Percentiles rank a stretch among this genome's conserved stretches.
phyloP scores from a whole-genome alignment of 1,140 invertebrate species.

The Battus philenor region DNA sequence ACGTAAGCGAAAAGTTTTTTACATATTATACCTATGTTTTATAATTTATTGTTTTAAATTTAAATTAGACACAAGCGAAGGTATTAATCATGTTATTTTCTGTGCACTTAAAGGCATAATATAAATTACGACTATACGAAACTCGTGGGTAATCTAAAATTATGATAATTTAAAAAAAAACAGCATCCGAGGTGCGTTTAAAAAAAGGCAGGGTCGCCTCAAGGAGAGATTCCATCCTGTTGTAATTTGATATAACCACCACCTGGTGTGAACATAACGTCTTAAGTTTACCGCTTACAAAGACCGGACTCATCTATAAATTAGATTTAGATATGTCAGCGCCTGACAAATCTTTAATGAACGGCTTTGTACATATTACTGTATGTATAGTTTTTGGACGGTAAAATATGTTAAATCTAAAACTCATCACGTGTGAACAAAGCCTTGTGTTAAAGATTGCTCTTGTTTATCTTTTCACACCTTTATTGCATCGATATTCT shows the following conservation, averaged over 20 bases:
- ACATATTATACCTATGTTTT: too few relatives aligned
- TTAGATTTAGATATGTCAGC: slow-evolving; percentile 41
- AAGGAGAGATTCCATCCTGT: slow-evolving; percentile 18
- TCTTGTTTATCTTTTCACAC: too few relatives aligned
- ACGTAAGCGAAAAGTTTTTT: too few relatives aligned
- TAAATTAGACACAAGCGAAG: too few relatives aligned
- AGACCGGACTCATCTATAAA: slow-evolving; percentile 48
- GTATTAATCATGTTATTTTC: too few relatives aligned
- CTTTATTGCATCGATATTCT: too few relatives aligned
- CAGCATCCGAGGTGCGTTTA: not conserved
- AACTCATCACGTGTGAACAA: too few relatives aligned
- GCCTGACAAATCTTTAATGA: slow-evolving; percentile 30
- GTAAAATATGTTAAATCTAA: too few relatives aligned
- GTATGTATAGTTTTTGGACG: not conserved
- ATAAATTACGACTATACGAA: too few relatives aligned
- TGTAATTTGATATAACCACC: slow-evolving; percentile 55
- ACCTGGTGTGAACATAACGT: slow-evolving; percentile 36
- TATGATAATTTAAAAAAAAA: slow-evolving; percentile 6
- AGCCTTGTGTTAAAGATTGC: too few relatives aligned
- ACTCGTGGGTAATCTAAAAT: slow-evolving; percentile 10
- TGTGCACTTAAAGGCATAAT: too few relatives aligned
- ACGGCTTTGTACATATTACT: not conserved
- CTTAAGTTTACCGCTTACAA: slow-evolving; percentile 32
- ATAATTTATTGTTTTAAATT: too few relatives aligned
- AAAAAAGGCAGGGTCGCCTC: slow-evolving; percentile 11